Conservation (phyloP, 2,888 invertebrate genomes). For the Acleris cristana region DNA sequence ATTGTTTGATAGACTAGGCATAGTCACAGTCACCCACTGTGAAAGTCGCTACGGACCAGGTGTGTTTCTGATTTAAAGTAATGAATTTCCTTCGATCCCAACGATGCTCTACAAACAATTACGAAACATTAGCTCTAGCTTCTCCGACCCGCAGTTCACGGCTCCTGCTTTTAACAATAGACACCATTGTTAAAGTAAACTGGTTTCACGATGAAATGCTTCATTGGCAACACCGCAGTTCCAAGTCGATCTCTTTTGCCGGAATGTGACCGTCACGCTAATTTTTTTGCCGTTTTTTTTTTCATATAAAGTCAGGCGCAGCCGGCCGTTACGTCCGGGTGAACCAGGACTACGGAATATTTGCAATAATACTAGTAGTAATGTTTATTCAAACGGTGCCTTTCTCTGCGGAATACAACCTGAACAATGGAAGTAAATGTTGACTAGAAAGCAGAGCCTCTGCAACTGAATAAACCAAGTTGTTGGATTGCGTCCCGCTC, state of each 20-base stretch:
- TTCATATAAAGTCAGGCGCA: conserved; percentile 44
- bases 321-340: conserved; percentile 58
- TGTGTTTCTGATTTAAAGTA: conserved; percentile 20
- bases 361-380: conserved; percentile 5
- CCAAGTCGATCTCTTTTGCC: conserved; percentile 48
- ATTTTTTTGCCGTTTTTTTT: conserved; percentile 53
- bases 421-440: conserved; percentile 60
- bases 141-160: conserved; percentile 24
- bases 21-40: conserved; percentile 43
- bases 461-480: conserved; percentile 51
- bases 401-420: conserved; percentile 53
- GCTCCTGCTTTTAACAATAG: conserved; percentile 53
- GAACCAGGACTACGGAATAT: conserved; percentile 39
- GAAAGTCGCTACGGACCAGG: conserved; percentile 10
- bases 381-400: conserved; percentile 43
- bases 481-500: conserved; percentile 56
- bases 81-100: neutral
- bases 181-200: conserved; percentile 63
- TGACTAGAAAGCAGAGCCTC: conserved; percentile 64
- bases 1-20: conserved; percentile 57
- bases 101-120: conserved; percentile 14
- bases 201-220: conserved; percentile 64
- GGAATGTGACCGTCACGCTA: conserved; percentile 56
- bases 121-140: conserved; percentile 26
- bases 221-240: conserved; percentile 59